Base-by-base conservation (phyloP, 2,888 invertebrate genomes). In the Polydrusus tereticollis region DNA sequence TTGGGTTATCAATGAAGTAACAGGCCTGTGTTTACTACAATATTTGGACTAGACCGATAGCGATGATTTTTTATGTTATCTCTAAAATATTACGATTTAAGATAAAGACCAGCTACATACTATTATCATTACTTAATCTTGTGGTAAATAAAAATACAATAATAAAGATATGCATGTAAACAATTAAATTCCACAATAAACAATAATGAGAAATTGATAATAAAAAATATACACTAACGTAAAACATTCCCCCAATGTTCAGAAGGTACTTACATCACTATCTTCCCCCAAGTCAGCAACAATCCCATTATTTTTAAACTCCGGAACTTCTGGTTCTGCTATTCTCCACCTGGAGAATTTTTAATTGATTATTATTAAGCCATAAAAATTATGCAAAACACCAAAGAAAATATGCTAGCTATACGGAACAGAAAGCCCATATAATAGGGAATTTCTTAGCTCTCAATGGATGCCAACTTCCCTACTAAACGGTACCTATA, bases 331-430 rank as follows among this genome's bases (percentile, higher is more conserved):
- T 69, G 90, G 86, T 67, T 92, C 92, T 78, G 91, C 87, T 50
- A 93, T 87, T 81, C 93, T 88, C 93, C 94, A 93, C 83, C 94
- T 93, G 23, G 10, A 69, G 69, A 75, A 58, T 60, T 73, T n/a
- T n/a, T 47, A 18, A 38, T 4, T 2, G 6, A 14, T 1, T n/a
- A 0, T 41, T 41, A 41, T 8, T 5, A 36, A 38, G 8, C n/a
- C n/a, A 26, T 55, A 55, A 6, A 47, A 3, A 47, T 20, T n/a
- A n/a, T n/a, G n/a, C n/a, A n/a, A n/a, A n/a, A n/a, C n/a, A n/a
- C n/a, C n/a, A n/a, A n/a, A n/a, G n/a, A n/a, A n/a, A n/a, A n/a
- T n/a, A n/a, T n/a, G n/a, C n/a, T n/a, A n/a, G n/a, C n/a, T n/a
- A n/a, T n/a, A n/a, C n/a, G n/a, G n/a, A n/a, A n/a, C n/a, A n/a